Evolutionary conservation across 2,797 vertebrate genomes (phyloP).

Genomic region (Zenarchopterus dispar): DNA sequence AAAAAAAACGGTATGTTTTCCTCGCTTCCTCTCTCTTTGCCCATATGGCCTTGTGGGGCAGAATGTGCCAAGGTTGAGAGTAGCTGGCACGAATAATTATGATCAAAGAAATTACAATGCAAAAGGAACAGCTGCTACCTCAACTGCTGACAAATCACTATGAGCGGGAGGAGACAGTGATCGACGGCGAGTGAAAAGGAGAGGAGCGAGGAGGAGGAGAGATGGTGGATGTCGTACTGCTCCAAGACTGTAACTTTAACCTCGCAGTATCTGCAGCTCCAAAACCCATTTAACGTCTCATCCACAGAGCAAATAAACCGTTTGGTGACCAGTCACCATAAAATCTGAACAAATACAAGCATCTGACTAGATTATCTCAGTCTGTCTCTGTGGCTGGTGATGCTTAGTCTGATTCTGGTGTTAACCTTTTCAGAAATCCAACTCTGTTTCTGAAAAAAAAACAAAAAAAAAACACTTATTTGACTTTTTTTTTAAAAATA

Average conservation of each 20-base stretch:
- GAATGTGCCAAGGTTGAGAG: constrained; percentile 72
- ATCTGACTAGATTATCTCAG: constrained; percentile 71
- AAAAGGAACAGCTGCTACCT: constrained; percentile 78
- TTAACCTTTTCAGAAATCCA: constrained; percentile 49
- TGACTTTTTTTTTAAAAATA: background rate
- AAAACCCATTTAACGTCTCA: constrained; percentile 70
- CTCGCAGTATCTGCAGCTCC: constrained; percentile 54
- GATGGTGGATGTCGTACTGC: constrained; percentile 34
- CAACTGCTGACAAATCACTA: constrained; percentile 75
- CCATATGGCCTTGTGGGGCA: constrained; percentile 71
- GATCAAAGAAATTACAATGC: constrained; percentile 78
- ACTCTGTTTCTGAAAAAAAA: no score
- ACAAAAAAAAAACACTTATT: background rate
- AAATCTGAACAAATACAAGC: constrained; percentile 70
- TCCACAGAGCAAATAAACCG: constrained; percentile 63
- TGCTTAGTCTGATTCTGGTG: constrained; percentile 20
- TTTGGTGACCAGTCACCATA: constrained; percentile 58
- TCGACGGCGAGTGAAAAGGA: constrained; percentile 25
- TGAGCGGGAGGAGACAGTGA: constrained; percentile 44
- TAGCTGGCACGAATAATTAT: constrained; percentile 75
- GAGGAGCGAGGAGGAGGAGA: constrained; percentile 59
- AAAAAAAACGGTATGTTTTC: constrained; percentile 55
- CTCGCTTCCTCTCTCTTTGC: constrained; percentile 44
- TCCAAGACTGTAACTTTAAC: constrained; percentile 51
- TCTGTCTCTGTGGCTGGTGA: constrained; percentile 35